Conservation (phyloP, 2,113 vertebrate species). For the Microcebus lehilahytsara region DNA sequence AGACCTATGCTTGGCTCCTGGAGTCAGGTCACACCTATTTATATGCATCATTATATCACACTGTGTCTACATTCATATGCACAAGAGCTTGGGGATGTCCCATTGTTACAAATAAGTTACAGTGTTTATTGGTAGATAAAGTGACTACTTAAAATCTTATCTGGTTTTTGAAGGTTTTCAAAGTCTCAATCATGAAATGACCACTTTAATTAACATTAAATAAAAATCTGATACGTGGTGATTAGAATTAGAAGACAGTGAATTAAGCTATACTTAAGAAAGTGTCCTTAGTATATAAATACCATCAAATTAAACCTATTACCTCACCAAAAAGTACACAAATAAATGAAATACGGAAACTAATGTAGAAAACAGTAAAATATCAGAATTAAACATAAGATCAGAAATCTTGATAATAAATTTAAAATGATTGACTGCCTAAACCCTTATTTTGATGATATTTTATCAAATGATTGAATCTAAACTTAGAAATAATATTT, state of each 20-base stretch:
- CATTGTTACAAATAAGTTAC: background rate
- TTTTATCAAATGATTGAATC: background rate
- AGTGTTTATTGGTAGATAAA: background rate
- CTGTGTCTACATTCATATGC: background rate
- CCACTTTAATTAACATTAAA: slow-evolving; percentile 44
- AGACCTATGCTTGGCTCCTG: background rate
- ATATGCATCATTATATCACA: background rate
- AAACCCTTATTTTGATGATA: background rate
- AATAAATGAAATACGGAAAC: background rate
- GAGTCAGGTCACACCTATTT: background rate
- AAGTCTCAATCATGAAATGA: slow-evolving; percentile 51
- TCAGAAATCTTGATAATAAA: slow-evolving; percentile 34
- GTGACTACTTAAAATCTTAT: slow-evolving; percentile 13
- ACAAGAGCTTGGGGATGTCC: background rate
- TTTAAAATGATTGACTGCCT: background rate
- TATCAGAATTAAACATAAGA: slow-evolving; percentile 66
- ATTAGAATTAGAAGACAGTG: slow-evolving; percentile 43
- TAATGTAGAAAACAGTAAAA: slow-evolving; percentile 60
- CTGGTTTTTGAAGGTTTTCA: background rate
- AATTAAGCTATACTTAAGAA: background rate
- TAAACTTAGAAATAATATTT: slow-evolving; percentile 9
- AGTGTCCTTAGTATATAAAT: slow-evolving; percentile 44
- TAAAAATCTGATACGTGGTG: slow-evolving; percentile 60
- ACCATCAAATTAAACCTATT: slow-evolving; percentile 58
- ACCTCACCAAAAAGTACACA: slow-evolving; percentile 3